Percentiles rank a stretch among this genome's conserved stretches.
Conservation (phyloP, 2,888 invertebrate genomes). For the Brenthis ino region DNA sequence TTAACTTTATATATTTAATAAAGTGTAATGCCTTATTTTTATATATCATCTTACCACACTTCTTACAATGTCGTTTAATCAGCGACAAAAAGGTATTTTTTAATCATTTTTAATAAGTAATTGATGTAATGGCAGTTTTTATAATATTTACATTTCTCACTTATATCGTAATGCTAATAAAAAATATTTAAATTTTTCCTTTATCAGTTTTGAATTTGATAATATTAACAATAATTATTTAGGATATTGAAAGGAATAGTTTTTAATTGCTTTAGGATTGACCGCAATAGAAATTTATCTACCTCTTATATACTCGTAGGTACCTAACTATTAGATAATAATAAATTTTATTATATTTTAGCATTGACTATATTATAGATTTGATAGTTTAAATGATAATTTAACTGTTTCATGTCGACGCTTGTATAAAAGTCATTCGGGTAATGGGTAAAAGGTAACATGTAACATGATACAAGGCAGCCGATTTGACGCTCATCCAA, state of each 20-base stretch:
- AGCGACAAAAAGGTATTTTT: not conserved
- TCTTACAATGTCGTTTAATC: slow-evolving; percentile 13
- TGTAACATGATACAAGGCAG: slow-evolving; percentile 45
- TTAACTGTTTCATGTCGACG: not conserved
- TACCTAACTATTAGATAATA: no score
- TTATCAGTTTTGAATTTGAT: not conserved
- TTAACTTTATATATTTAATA: slow-evolving; percentile 48
- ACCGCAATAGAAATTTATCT: no score
- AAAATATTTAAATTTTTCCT: not conserved
- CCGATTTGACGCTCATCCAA: slow-evolving; percentile 52
- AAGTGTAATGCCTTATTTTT: slow-evolving; percentile 43
- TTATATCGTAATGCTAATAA: not conserved
- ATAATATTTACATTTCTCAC: not conserved
- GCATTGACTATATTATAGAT: no score
- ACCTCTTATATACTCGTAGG: no score
- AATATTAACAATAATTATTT: no score
- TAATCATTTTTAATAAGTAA: slow-evolving; percentile 4
- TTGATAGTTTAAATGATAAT: not conserved
- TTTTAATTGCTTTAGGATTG: no score
- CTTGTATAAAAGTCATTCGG: not conserved
- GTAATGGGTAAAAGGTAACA: slow-evolving; percentile 34
- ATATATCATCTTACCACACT: slow-evolving; percentile 22
- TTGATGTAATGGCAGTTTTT: not conserved
- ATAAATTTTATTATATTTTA: no score
- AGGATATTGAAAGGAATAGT: no score